Conservation (phyloP, 1,140 invertebrate species). For the Sycophaga agraensis region DNA sequence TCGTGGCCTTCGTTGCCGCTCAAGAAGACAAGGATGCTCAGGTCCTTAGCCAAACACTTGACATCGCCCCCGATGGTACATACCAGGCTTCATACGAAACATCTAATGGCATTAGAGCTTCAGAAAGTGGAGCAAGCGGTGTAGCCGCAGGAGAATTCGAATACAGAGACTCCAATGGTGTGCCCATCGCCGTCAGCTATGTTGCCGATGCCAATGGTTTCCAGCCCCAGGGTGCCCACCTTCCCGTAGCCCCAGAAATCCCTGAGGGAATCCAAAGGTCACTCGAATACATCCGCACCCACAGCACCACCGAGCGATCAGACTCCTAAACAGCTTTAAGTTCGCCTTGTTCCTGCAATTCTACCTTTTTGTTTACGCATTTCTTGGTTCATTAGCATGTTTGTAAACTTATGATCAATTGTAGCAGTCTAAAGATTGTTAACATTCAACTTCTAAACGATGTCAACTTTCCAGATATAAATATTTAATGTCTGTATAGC, state of each 20-base stretch:
- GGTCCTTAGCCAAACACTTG: constrained; percentile 47
- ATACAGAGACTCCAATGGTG: constrained; percentile 63
- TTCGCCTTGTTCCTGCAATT: too few relatives aligned
- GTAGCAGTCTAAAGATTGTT: too few relatives aligned
- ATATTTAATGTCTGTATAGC: too few relatives aligned
- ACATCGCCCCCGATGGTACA: constrained; percentile 47
- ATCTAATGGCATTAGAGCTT: constrained; percentile 63
- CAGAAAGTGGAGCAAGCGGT: constrained; percentile 55
- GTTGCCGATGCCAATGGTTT: constrained; percentile 63
- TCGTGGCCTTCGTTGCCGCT: constrained; percentile 34
- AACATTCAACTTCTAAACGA: too few relatives aligned
- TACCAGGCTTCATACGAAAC: constrained; percentile 62
- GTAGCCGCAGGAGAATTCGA: constrained; percentile 53
- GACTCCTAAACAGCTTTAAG: too few relatives aligned
- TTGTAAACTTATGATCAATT: too few relatives aligned
- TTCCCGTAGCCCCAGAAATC: constrained; percentile 58
- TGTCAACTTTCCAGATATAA: too few relatives aligned
- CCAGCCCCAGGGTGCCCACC: constrained; percentile 59
- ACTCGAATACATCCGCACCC: constrained; percentile 50
- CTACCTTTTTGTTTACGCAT: too few relatives aligned
- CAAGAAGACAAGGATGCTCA: constrained; percentile 32
- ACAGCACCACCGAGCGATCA: background rate
- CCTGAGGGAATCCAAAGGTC: constrained; percentile 53
- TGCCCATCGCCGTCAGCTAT: constrained; percentile 57
- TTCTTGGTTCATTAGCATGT: too few relatives aligned